phyloP scores from a whole-genome alignment of 2,113 vertebrate genomes.

The Picathartes gymnocephalus region DNA sequence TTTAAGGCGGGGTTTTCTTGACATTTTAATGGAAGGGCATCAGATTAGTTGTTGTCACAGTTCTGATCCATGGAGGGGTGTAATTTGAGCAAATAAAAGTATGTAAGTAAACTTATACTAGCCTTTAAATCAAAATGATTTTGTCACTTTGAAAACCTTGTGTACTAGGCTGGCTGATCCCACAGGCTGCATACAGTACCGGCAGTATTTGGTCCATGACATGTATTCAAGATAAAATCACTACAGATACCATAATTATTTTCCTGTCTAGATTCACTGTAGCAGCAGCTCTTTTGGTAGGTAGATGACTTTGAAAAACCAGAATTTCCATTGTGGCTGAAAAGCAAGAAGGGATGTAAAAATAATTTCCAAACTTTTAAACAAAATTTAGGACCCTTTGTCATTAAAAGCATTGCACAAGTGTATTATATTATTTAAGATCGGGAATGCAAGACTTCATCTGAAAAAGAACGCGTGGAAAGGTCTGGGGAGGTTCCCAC shows the following conservation, averaged over 20 bases:
- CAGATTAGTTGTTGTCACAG: not conserved
- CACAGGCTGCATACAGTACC: not conserved
- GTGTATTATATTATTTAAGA: not conserved
- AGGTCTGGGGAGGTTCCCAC: not conserved
- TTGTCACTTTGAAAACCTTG: not conserved
- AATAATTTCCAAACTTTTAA: not conserved
- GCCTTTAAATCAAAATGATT: conserved; percentile 1
- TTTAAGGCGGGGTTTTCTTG: not conserved
- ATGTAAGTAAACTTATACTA: not conserved
- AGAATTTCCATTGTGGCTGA: too few species aligned
- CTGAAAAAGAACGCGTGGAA: not conserved
- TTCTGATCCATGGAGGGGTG: not conserved
- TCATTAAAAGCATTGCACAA: not conserved
- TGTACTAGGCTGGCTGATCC: not conserved
- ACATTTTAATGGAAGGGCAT: not conserved
- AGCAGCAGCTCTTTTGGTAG: not conserved
- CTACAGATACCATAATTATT: not conserved
- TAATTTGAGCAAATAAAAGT: conserved; percentile 23
- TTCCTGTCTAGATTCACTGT: not conserved
- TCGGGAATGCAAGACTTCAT: not conserved
- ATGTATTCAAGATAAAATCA: not conserved
- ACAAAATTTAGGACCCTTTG: not conserved
- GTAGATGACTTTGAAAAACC: not conserved
- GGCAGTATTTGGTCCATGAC: not conserved
- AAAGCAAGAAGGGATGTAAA: too few species aligned